Evolutionary conservation across 1,140 invertebrate genomes (phyloP).

Genomic region (Drosophila nebulosa): DNA sequence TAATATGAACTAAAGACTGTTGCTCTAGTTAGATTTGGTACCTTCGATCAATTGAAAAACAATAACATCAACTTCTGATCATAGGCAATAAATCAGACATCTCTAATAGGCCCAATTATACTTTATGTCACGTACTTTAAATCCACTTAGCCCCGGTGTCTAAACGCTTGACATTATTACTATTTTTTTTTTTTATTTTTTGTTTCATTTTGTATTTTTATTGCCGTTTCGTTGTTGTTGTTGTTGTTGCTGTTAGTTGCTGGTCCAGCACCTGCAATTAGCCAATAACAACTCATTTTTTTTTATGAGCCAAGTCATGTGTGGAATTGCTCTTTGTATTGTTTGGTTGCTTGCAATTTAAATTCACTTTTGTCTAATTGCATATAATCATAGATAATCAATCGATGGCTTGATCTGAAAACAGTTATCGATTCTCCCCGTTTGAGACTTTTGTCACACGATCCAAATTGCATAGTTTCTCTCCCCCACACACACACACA

Average conservation of each 20-base stretch:
- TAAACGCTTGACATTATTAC: constrained; percentile 55
- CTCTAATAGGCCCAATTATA: constrained; percentile 72
- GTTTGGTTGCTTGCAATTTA: constrained; percentile 50
- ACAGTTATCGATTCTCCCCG: constrained; percentile 34
- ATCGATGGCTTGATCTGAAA: constrained; percentile 24
- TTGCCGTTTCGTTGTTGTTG: constrained; percentile 10
- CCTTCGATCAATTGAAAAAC: constrained; percentile 7
- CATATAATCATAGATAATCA: constrained; percentile 57
- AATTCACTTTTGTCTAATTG: constrained; percentile 70
- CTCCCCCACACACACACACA: constrained; percentile 38
- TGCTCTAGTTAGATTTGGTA: neutral
- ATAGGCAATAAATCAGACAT: constrained; percentile 36
- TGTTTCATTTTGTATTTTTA: neutral
- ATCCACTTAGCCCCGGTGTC: constrained; percentile 61
- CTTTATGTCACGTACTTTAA: constrained; percentile 74
- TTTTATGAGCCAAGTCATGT: constrained; percentile 43
- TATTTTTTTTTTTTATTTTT: neutral
- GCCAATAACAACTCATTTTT: constrained; percentile 66
- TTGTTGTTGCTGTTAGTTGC: constrained; percentile 25
- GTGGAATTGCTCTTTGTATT: constrained; percentile 31
- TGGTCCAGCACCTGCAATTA: constrained; percentile 64
- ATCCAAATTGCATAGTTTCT: constrained; percentile 48
- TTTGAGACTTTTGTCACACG: constrained; percentile 63
- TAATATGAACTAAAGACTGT: too few species aligned
- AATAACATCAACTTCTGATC: constrained; percentile 27